These are phyloP conservation scores for Chloroceryle amazona DNA, from an alignment of 2,797 vertebrate species.

Conservation along the genomic window DNA sequence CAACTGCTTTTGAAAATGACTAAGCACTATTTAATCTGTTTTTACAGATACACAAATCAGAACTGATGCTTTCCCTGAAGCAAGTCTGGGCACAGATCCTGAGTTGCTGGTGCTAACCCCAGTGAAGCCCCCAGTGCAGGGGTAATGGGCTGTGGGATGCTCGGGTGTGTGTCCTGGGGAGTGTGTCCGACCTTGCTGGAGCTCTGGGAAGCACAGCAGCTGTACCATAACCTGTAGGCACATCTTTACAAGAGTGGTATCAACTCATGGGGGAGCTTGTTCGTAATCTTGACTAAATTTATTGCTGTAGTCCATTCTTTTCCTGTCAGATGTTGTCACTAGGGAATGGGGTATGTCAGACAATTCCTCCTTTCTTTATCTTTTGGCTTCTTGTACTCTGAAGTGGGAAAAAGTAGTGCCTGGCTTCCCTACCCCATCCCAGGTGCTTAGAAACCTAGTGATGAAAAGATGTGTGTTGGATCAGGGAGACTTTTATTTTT, in stretches of 20 bases:
- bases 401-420: neutral
- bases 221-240: neutral
- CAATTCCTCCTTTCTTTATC: neutral
- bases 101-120: rapidly evolving
- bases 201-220: rapidly evolving
- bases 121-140: neutral
- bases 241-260: rapidly evolving
- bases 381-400: neutral
- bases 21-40: conserved; percentile 38
- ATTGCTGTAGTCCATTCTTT: neutral
- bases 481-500: neutral
- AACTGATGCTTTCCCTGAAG: neutral
- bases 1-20: conserved; percentile 19
- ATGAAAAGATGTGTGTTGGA: neutral
- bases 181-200: rapidly evolving
- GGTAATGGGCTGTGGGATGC: rapidly evolving
- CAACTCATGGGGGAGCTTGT: neutral
- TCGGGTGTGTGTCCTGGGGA: rapidly evolving
- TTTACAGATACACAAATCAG: neutral
- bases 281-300: rapidly evolving
- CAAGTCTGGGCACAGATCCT: neutral
- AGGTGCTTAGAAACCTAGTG: neutral
- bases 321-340: neutral
- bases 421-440: neutral
- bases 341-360: neutral